These are phyloP conservation scores for Protonibea diacanthus DNA, from an alignment of 2,797 vertebrate genomes.

Conservation along the genomic window DNA sequence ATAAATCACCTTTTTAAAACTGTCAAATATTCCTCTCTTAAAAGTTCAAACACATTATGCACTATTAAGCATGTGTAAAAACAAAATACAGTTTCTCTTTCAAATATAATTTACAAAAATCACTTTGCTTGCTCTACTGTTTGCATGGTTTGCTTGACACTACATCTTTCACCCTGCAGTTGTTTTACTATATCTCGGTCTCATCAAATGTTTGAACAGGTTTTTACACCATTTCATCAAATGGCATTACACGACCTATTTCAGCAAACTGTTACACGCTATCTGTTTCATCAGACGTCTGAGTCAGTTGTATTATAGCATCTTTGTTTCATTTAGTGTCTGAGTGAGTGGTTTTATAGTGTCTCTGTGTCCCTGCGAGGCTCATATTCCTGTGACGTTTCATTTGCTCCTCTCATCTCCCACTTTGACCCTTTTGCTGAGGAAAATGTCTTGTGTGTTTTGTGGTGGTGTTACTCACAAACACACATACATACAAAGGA, in stretches of 20 bases:
- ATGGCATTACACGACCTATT: constrained; percentile 57
- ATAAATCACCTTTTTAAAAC: background rate
- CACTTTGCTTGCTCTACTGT: constrained; percentile 18
- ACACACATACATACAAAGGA: constrained; percentile 38
- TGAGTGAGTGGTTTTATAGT: constrained; percentile 76
- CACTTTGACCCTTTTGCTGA: constrained; percentile 56
- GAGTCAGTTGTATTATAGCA: constrained; percentile 60
- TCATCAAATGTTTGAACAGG: constrained; percentile 50
- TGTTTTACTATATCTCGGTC: constrained; percentile 45
- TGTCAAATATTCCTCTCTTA: background rate
- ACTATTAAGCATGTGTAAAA: background rate
- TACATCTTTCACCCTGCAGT: constrained; percentile 29
- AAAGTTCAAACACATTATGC: background rate
- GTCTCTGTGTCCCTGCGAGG: constrained; percentile 56
- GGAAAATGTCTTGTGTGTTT: constrained; percentile 57
- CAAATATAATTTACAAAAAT: constrained; percentile 19
- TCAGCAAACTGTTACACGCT: constrained; percentile 61
- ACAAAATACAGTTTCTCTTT: background rate
- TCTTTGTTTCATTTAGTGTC: constrained; percentile 76
- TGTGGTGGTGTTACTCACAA: background rate
- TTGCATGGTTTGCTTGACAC: constrained; percentile 21
- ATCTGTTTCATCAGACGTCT: constrained; percentile 58
- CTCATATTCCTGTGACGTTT: constrained; percentile 75
- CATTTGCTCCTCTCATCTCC: constrained; percentile 79
- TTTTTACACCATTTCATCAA: constrained; percentile 63